These are phyloP conservation scores for Eremophila alpestris DNA, from an alignment of 2,797 vertebrate genomes.

Conservation along the genomic window DNA sequence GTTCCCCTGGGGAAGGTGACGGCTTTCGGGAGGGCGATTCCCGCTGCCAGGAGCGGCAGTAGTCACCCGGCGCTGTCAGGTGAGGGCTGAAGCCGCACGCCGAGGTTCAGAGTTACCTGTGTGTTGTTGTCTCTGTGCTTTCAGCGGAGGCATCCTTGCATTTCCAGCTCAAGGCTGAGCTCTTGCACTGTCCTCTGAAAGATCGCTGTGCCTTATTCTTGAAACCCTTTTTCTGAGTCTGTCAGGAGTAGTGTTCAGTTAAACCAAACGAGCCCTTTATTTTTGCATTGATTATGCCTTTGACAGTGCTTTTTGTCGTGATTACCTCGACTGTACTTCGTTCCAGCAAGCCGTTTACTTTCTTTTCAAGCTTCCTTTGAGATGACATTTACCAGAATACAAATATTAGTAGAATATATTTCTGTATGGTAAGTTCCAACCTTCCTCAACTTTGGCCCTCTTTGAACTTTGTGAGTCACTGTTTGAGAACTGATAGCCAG, in stretches of 20 bases:
- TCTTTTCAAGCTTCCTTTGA: background rate
- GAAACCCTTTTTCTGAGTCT: background rate
- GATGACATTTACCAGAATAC: background rate
- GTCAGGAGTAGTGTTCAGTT: background rate
- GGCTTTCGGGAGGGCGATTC: background rate
- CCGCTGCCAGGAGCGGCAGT: rapidly evolving
- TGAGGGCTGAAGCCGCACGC: background rate
- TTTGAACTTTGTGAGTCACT: constrained; percentile 28
- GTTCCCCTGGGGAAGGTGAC: background rate
- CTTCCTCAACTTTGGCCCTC: background rate
- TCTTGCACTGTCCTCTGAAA: rapidly evolving
- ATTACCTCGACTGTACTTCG: background rate
- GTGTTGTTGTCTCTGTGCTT: rapidly evolving
- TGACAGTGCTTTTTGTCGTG: background rate
- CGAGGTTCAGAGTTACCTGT: rapidly evolving
- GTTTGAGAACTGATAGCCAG: constrained; percentile 32
- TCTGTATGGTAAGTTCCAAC: background rate
- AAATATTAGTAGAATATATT: background rate
- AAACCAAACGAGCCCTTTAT: rapidly evolving
- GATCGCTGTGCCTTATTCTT: rapidly evolving
- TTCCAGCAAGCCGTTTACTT: background rate
- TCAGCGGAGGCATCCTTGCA: background rate
- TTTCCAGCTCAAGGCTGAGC: background rate
- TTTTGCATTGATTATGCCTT: background rate
- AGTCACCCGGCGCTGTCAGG: background rate